Evolutionary conservation across 2,113 vertebrate genomes (phyloP), one percentile per base, ranked within the genome.

Genomic region (Leptobrachium leishanense): DNA sequence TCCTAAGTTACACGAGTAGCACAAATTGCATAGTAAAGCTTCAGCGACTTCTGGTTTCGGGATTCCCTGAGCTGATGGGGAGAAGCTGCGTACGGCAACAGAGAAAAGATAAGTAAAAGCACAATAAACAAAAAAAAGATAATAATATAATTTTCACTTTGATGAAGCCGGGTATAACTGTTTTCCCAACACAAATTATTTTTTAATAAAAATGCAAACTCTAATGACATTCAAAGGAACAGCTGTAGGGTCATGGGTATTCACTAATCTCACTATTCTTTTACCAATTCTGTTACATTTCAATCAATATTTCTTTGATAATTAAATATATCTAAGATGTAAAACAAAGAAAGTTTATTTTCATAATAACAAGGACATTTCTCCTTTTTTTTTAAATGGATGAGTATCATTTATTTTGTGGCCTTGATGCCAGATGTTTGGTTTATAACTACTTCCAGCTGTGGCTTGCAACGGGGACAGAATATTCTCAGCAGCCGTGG

Each of bases 351-450:
- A 66, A 72, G 74, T 75, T 84, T 84, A n/a, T 68, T 76, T 78
- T 54, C 73, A 74, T 83, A 76, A 83, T 82, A 74, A 85, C 86
- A 82, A 81, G 83, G 84, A 89, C 85, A 85, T 59, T 59, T 59
- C 46, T 50, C 46, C 4, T 83, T 83, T 85, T 74, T 69, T 76
- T 72, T 85, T 68, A 31, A 72, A 84, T 77, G 85, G 85, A 85
- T 85, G 86, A 85, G 79, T 86, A 85, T 86, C 76, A 84, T 85
- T 88, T 90, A 83, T 85, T 82, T 82, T 85, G 75, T 68, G 84
- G 71, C 85, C 86, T 85, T 87, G 82, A 75, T 77, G 83, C 86
- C 88, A 89, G 87, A 88, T 88, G 86, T 88, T 87, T 83, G 74
- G 43, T 74, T 82, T 83, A 3, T 90, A 87, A 88, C 75, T 84